A percentile compares a stretch with the other conserved stretches of the same genome.
phyloP scores from a whole-genome alignment of 2,888 invertebrate species.

The Microctonus brassicae region DNA sequence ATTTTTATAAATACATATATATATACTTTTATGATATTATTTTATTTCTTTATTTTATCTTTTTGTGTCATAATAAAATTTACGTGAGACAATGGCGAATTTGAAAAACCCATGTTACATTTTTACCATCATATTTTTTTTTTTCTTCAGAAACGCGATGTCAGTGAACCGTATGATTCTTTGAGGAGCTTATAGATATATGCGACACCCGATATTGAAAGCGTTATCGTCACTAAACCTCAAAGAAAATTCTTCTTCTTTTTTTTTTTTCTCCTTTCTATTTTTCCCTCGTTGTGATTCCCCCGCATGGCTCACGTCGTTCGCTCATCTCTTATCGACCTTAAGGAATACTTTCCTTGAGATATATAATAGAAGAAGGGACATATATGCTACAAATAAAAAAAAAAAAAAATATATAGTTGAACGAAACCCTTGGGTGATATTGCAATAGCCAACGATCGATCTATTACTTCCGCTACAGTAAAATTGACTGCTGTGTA shows the following conservation, averaged over 20 bases:
- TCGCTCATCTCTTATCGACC: not conserved
- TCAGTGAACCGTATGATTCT: slow-evolving; percentile 33
- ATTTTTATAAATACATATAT: too few relatives aligned
- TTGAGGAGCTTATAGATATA: slow-evolving; percentile 27
- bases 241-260: slow-evolving; percentile 25
- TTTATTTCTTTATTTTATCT: slow-evolving; percentile 6
- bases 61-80: not conserved
- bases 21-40: not conserved
- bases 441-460: slow-evolving; percentile 10
- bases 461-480: not conserved
- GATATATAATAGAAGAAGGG: slow-evolving; percentile 5
- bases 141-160: not conserved
- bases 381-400: not conserved
- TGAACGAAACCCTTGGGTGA: not conserved
- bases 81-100: not conserved
- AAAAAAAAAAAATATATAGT: slow-evolving; percentile 5
- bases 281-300: not conserved
- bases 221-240: slow-evolving; percentile 30
- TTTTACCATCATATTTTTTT: not conserved
- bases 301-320: not conserved
- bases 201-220: slow-evolving; percentile 18
- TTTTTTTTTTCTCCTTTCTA: slow-evolving; percentile 4
- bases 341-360: slow-evolving; percentile 6
- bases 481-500: not conserved
- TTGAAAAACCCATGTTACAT: not conserved